These are phyloP conservation scores for Ophion ventricosus DNA, from an alignment of 2,888 invertebrate genomes.

Conservation along the genomic window DNA sequence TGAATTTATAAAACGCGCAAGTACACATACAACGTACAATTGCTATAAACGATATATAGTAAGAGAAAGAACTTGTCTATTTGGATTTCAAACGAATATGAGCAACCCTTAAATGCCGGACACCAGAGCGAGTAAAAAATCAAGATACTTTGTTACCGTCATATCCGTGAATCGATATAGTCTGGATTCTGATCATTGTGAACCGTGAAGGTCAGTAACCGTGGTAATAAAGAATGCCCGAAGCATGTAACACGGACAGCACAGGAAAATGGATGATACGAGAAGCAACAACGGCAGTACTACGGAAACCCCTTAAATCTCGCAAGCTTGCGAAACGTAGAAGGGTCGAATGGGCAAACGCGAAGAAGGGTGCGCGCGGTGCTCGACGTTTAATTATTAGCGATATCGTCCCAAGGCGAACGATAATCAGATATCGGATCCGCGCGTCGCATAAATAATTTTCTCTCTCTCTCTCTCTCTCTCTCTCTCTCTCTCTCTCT, in stretches of 20 bases:
- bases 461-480: constrained; percentile 37
- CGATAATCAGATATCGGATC: constrained; percentile 81
- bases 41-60: no score
- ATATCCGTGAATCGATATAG: not conserved
- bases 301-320: constrained; percentile 56
- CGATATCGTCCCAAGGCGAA: constrained; percentile 79
- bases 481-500: constrained; percentile 4
- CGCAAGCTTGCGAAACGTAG: constrained; percentile 60
- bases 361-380: constrained; percentile 51
- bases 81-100: no score
- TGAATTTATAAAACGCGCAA: no score
- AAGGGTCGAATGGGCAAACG: constrained; percentile 54
- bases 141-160: not conserved
- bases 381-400: constrained; percentile 79
- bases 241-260: constrained; percentile 1
- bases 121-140: not conserved
- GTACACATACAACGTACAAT: no score
- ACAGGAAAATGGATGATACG: constrained; percentile 24
- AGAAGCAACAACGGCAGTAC: constrained; percentile 30
- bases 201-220: not conserved
- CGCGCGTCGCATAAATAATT: constrained; percentile 77
- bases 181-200: not conserved
- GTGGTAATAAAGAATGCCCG: constrained; percentile 15
- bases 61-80: no score
- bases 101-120: not conserved